A percentile compares a stretch with the other conserved stretches of the same genome.
Conservation (phyloP, 2,113 vertebrate species). For the Alouatta palliata region DNA sequence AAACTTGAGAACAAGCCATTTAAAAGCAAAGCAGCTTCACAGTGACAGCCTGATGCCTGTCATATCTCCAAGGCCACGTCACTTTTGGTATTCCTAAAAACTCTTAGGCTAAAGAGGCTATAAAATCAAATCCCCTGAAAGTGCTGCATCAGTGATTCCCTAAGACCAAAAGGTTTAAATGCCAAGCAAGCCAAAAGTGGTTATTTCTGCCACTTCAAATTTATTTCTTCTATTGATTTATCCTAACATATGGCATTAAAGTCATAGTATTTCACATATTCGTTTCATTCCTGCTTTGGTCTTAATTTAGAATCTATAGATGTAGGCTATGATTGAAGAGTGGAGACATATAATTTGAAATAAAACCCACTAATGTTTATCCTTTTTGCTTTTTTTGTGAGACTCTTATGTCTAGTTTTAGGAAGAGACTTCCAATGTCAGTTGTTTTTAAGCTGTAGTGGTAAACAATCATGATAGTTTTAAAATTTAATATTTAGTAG, state of each 20-base stretch:
- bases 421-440: not conserved
- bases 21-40: conserved; percentile 55
- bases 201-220: not conserved
- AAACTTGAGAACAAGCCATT: conserved; percentile 43
- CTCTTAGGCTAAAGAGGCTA: not conserved
- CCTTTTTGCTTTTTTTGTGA: not conserved
- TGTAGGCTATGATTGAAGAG: not conserved
- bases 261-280: not conserved
- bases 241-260: conserved; percentile 21
- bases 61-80: conserved; percentile 49
- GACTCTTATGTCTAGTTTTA: not conserved
- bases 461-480: not conserved
- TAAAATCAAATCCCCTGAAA: conserved; percentile 59
- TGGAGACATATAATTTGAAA: not conserved
- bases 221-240: not conserved
- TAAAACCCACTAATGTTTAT: not conserved
- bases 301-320: not conserved
- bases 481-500: not conserved
- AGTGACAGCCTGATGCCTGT: not conserved
- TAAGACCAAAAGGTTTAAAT: conserved; percentile 29
- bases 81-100: conserved; percentile 51
- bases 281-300: not conserved
- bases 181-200: conserved; percentile 11
- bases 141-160: conserved; percentile 30
- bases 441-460: not conserved